These are phyloP conservation scores for Abrostola triplasia DNA, from an alignment of 2,888 invertebrate species.

Conservation along the genomic window DNA sequence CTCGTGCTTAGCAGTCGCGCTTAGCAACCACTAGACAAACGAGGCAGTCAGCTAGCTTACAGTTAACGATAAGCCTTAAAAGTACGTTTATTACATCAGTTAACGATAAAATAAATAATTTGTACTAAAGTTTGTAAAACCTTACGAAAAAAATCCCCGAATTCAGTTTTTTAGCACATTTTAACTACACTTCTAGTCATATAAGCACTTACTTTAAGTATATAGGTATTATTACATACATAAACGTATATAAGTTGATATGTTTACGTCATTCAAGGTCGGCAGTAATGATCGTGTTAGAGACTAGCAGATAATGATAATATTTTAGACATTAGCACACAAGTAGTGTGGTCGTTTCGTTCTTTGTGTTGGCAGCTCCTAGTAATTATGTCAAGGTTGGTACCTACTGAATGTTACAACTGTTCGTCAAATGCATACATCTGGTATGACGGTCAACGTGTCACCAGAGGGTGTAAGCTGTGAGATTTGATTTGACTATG, in stretches of 20 bases:
- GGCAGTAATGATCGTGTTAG: conserved; percentile 36
- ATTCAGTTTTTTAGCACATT: neutral
- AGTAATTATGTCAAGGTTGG: conserved; percentile 39
- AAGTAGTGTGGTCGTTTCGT: conserved; percentile 24
- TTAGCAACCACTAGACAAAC: no score
- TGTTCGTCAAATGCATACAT: no score
- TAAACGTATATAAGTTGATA: neutral
- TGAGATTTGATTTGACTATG: no score
- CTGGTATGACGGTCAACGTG: no score
- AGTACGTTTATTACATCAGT: no score
- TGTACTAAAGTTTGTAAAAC: no score
- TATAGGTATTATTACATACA: neutral
- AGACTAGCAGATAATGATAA: conserved; percentile 27
- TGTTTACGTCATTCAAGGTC: conserved; percentile 32
- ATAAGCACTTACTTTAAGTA: neutral
- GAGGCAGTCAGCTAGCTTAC: no score
- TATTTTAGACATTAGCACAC: conserved; percentile 41
- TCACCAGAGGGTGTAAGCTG: no score
- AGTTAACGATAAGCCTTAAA: no score
- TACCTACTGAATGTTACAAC: conserved; percentile 1
- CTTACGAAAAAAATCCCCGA: no score
- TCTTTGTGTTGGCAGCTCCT: conserved; percentile 9
- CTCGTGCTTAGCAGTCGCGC: no score
- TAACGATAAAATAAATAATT: no score
- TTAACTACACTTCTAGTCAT: neutral